Conservation (phyloP, 2,113 vertebrate species). For the Channa argus region DNA sequence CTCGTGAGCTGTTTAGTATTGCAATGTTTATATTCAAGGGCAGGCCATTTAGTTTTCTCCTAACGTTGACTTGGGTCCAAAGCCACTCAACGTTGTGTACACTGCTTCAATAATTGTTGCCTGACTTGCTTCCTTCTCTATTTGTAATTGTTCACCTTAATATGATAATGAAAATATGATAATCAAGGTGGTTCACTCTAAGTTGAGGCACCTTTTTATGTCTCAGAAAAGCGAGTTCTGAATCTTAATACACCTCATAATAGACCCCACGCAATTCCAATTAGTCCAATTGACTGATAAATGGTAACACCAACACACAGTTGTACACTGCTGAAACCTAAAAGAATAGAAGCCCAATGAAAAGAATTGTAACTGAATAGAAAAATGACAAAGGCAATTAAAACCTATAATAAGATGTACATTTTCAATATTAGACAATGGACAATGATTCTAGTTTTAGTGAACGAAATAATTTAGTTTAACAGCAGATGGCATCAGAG, state of each 20-base stretch:
- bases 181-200: too few relatives aligned
- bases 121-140: background rate
- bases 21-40: conserved; percentile 2
- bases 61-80: background rate
- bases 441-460: background rate
- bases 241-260: background rate
- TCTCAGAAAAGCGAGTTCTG: background rate
- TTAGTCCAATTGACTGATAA: too few relatives aligned
- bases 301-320: too few relatives aligned
- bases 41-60: background rate
- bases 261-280: too few relatives aligned
- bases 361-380: too few relatives aligned
- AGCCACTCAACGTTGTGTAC: background rate
- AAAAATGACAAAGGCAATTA: too few relatives aligned
- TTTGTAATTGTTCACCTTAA: background rate
- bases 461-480: background rate
- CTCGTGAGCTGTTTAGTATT: conserved; percentile 25
- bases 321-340: too few relatives aligned
- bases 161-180: too few relatives aligned
- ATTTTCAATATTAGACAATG: too few relatives aligned
- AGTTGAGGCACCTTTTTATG: background rate
- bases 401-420: too few relatives aligned
- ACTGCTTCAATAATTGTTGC: background rate
- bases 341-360: too few relatives aligned
- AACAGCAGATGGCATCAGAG: conserved; percentile 62